These are phyloP conservation scores for Clanis bilineata DNA, from an alignment of 2,888 invertebrate genomes.

Conservation along the genomic window DNA sequence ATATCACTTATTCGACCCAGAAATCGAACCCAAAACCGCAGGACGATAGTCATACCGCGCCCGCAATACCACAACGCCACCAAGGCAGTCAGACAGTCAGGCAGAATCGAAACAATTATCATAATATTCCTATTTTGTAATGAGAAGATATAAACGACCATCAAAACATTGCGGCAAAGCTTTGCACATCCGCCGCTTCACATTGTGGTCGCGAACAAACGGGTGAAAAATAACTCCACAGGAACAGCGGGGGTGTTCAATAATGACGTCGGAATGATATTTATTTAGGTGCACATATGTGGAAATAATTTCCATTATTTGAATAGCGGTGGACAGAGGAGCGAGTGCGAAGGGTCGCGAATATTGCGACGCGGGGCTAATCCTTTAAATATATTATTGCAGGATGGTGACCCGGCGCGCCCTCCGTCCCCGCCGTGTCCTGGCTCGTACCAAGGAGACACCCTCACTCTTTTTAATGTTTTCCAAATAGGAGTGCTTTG, in stretches of 20 bases:
- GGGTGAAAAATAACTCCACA: slow-evolving; percentile 72
- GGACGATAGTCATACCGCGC: too few relatives aligned
- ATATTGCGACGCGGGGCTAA: slow-evolving; percentile 78
- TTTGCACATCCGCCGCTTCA: slow-evolving; percentile 45
- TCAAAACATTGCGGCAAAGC: slow-evolving; percentile 30
- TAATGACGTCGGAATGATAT: slow-evolving; percentile 77
- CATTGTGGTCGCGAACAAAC: slow-evolving; percentile 59
- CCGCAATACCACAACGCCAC: too few relatives aligned
- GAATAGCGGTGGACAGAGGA: slow-evolving; percentile 62
- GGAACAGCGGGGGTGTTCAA: slow-evolving; percentile 62
- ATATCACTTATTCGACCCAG: too few relatives aligned
- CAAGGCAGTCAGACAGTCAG: too few relatives aligned
- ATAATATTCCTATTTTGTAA: slow-evolving; percentile 18
- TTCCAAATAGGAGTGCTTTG: slow-evolving; percentile 43
- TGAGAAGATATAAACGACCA: slow-evolving; percentile 1
- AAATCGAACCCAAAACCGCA: too few relatives aligned
- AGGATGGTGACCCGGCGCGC: slow-evolving; percentile 66
- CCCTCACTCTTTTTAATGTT: slow-evolving; percentile 66
- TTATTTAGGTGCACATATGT: slow-evolving; percentile 81
- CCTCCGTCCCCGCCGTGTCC: slow-evolving; percentile 42
- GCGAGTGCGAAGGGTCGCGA: slow-evolving; percentile 65
- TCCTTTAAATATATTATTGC: slow-evolving; percentile 83
- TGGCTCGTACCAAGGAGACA: slow-evolving; percentile 44
- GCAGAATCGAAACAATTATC: slow-evolving; percentile 4
- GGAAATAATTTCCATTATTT: slow-evolving; percentile 81